Percentiles rank a stretch among this genome's conserved stretches.
Conservation (phyloP, 92 coral and sea anemone genomes). For the Virgularia gustaviana region DNA sequence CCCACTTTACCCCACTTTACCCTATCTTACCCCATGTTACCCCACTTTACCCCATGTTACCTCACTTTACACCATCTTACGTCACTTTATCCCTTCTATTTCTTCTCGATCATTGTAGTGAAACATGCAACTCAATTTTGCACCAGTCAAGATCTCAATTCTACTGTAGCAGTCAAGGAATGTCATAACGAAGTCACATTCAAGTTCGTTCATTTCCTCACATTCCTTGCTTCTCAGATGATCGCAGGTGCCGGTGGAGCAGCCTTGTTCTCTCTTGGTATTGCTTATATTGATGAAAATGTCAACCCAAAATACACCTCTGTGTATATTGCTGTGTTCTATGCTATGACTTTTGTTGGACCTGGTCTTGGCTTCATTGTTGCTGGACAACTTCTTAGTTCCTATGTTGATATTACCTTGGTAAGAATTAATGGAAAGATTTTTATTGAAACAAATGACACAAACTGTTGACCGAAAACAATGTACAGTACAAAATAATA, state of each 20-base stretch:
- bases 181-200: background rate
- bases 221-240: constrained; percentile 47
- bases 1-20: too few relatives aligned
- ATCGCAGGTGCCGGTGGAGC: constrained; percentile 77
- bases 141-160: background rate
- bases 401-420: constrained; percentile 64
- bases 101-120: constrained; percentile 15
- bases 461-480: too few relatives aligned
- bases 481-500: too few relatives aligned
- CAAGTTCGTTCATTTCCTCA: constrained; percentile 2
- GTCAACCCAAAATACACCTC: constrained; percentile 82
- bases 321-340: constrained; percentile 63
- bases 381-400: constrained; percentile 62
- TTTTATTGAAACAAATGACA: too few relatives aligned
- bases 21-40: too few relatives aligned
- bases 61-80: too few relatives aligned
- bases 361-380: constrained; percentile 75
- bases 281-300: constrained; percentile 83
- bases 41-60: too few relatives aligned
- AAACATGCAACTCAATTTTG: constrained; percentile 26
- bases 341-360: constrained; percentile 59
- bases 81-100: too few relatives aligned
- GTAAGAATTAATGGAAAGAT: constrained; percentile 24
- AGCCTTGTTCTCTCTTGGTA: constrained; percentile 71
- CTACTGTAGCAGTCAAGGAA: background rate